Base-by-base conservation (phyloP, 2,797 vertebrate genomes). In the Salarias fasciatus region DNA sequence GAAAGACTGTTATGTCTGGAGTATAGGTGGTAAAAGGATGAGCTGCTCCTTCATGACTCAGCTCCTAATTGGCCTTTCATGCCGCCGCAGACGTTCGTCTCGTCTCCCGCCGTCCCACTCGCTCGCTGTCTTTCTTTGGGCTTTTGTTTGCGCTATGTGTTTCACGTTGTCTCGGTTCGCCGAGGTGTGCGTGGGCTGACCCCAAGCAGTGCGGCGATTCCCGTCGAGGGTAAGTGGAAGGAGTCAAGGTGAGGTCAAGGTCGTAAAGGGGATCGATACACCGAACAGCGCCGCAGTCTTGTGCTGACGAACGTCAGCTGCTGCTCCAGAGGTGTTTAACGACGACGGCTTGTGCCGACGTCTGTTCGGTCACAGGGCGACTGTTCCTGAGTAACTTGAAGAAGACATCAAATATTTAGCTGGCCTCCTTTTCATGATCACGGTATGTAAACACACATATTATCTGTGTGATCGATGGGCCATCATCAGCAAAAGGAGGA, bases 361-460 rank as follows among this genome's bases (percentile, higher is more conserved):
- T 77, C 82, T 69, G 75, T 81, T 79, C 80, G 88, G 83, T 89
- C 89, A 87, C 79, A 80, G 82, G 83, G 77, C 76, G 77, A 84
- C 57, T 76, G 87, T 80, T 83, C 72, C 82, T 79, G 60, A 71
- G 92, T 91, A 93, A 93, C 88, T 82, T 53, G 89, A 93, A 90
- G 87, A 91, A 72, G 83, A 60, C 77, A 91, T 93, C 38, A 92
- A 90, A 86, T 89, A 92, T 93, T 91, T 84, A 91, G 56, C 65
- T 61, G 78, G 75, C 77, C 82, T 88, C 80, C 80, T 90, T 88
- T 91, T 91, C 79, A 86, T 82, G 85, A 87, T 78, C 87, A 82
- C 30, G 63, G 86, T 55, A 86, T 89, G 88, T 91, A 91, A 91
- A 86, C 92, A 90, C 88, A 86, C 84, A 79, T 88, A 79, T 88